These are phyloP conservation scores for Deilephila elpenor DNA, from an alignment of 2,888 invertebrate genomes.

Conservation along the genomic window DNA sequence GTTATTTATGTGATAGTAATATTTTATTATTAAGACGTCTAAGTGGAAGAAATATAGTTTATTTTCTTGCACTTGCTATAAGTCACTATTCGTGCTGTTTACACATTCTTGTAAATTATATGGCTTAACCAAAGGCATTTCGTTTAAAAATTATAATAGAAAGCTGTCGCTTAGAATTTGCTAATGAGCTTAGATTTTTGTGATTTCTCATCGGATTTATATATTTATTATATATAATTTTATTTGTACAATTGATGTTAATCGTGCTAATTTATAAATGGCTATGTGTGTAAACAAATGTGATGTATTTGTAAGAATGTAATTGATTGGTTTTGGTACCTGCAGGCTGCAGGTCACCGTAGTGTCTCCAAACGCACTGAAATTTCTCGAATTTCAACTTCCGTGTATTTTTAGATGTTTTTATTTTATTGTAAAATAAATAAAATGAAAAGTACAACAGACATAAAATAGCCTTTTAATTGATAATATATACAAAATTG, in stretches of 20 bases:
- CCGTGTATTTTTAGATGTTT: slow-evolving; percentile 67
- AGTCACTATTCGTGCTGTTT: neutral
- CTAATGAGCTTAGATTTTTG: neutral
- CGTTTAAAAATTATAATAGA: neutral
- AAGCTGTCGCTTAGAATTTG: neutral
- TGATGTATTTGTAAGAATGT: slow-evolving; percentile 40
- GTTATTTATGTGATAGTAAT: slow-evolving; percentile 60
- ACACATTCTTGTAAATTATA: slow-evolving; percentile 6
- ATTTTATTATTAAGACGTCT: slow-evolving; percentile 6
- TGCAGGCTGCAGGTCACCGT: slow-evolving; percentile 32
- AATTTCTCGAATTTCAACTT: slow-evolving; percentile 63
- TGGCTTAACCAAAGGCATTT: slow-evolving; percentile 19
- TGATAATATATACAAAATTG: slow-evolving; percentile 59
- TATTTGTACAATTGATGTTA: slow-evolving; percentile 36
- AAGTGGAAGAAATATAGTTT: slow-evolving; percentile 1
- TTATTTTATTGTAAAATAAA: slow-evolving; percentile 39
- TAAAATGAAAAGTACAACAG: slow-evolving; percentile 57
- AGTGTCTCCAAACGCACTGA: slow-evolving; percentile 52
- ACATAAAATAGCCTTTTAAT: slow-evolving; percentile 71
- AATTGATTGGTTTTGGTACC: slow-evolving; percentile 37
- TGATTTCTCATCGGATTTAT: neutral
- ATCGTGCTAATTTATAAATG: slow-evolving; percentile 34
- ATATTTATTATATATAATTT: slow-evolving; percentile 32
- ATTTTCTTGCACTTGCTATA: neutral
- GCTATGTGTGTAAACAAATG: slow-evolving; percentile 46